Evolutionary conservation across 1,140 invertebrate genomes (phyloP), one percentile per base, ranked within the genome.

Genomic region (Probaryconus sp.): DNA sequence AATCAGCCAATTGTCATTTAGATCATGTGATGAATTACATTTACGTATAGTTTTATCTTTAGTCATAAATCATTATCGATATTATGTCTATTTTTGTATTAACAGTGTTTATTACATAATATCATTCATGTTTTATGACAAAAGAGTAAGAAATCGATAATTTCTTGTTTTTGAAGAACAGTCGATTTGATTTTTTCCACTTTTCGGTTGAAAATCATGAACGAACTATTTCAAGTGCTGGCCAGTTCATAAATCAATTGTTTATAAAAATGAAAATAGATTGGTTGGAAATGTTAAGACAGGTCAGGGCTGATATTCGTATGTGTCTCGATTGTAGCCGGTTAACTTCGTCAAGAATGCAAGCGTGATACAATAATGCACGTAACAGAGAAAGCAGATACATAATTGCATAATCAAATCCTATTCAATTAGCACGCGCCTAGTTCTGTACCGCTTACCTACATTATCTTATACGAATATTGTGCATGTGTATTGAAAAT

Each of bases 401-500:
- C 64, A 11, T 81, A 83, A 83, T 84, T 80, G 76, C 76, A 69
- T 72, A 82, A 82, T 79, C 81, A 76, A 70, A 78, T 65, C 50
- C 50, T 48, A 65, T 81, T 81, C 80, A 84, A 84, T 84, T 83
- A 83, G 68, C 76, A 78, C 72, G 60, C 69, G 65, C 69, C 48
- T 20, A 35, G 38, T 20, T 60, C 18, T n/a, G 45, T 47, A 37
- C 18, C 35, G 24, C 38, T 72, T 63, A 64, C 64, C 58, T 43
- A 28, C 31, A 26, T 50, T 42, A 28, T 35, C 58, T 48, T 58
- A 37, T 51, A 58, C 58, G 61, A 67, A 16, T 17, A 30, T 5
- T 30, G 9, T 30, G 2, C 28, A 9, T n/a, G n/a, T n/a, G n/a
- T n/a, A n/a, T n/a, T n/a, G n/a, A n/a, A n/a, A n/a, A n/a, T n/a